Percentiles rank a stretch among this genome's conserved stretches.
Evolutionary conservation across 2,113 vertebrate genomes (phyloP).

Genomic region (Balaeniceps rex): DNA sequence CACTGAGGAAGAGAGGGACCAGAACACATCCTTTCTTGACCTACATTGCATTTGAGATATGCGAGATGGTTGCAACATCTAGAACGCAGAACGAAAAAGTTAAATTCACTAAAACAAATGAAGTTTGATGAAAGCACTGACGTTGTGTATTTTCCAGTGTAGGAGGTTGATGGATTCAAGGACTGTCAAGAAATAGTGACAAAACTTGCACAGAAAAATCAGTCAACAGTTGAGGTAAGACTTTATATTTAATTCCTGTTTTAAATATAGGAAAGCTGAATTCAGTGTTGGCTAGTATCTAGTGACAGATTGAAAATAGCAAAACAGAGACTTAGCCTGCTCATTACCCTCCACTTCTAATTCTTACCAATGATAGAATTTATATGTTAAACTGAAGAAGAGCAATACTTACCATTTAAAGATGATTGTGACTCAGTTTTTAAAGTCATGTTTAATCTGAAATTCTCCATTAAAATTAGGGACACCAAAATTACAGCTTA

Average conservation of each 20-base stretch:
- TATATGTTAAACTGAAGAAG: background rate
- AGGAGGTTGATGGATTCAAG: conserved; percentile 71
- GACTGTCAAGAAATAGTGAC: conserved; percentile 72
- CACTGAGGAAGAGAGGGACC: background rate
- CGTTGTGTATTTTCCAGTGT: background rate
- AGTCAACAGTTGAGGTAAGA: conserved; percentile 74
- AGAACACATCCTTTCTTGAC: background rate
- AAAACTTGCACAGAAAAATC: conserved; percentile 67
- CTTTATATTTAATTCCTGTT: background rate
- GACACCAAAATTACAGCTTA: background rate
- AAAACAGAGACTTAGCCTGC: background rate
- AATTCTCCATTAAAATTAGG: background rate
- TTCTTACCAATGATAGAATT: background rate
- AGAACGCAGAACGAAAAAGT: background rate
- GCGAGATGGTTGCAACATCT: background rate
- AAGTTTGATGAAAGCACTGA: background rate
- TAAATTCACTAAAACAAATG: background rate
- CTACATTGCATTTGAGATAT: too few relatives aligned
- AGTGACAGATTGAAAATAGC: background rate
- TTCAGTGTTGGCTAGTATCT: background rate
- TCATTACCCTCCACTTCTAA: background rate
- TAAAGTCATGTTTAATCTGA: background rate
- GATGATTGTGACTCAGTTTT: background rate
- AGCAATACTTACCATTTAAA: background rate
- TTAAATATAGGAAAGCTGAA: background rate